These are phyloP conservation scores for Triplophysa bombifrons DNA, from an alignment of 2,797 vertebrate species.

Conservation along the genomic window DNA sequence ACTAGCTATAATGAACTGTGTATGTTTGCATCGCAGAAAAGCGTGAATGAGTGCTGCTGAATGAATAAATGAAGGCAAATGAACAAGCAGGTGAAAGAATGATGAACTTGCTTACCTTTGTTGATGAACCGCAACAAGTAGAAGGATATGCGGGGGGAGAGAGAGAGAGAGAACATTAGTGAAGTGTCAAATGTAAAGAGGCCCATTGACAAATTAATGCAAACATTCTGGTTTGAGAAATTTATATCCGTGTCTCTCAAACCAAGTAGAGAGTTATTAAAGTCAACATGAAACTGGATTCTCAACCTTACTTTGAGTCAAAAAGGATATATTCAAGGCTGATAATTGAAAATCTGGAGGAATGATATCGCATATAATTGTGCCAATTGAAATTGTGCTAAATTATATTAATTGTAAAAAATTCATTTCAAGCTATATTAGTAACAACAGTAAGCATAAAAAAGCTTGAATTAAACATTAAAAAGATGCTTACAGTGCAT, in stretches of 20 bases:
- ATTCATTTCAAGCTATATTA: too few species aligned
- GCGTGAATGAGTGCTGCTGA: constrained; percentile 12
- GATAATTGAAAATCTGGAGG: not conserved
- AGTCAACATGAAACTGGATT: not conserved
- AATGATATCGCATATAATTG: too few species aligned
- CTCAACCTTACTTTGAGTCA: not conserved
- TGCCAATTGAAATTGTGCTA: too few species aligned
- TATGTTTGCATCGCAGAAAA: constrained; percentile 8
- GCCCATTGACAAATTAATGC: not conserved
- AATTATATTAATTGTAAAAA: too few species aligned
- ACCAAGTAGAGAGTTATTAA: not conserved
- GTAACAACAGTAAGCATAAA: too few species aligned
- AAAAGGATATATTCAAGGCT: not conserved
- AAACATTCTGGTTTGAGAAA: not conserved
- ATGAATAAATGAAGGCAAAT: not conserved
- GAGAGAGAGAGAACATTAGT: constrained; percentile 42
- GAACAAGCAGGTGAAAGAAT: constrained; percentile 21
- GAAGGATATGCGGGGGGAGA: constrained; percentile 29
- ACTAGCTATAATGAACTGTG: constrained; percentile 25
- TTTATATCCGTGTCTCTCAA: not conserved
- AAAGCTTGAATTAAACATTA: too few species aligned
- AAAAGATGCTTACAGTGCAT: too few species aligned
- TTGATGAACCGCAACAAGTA: constrained; percentile 21
- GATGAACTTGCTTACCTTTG: constrained; percentile 53
- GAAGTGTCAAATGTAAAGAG: not conserved